These are phyloP conservation scores for Uloborus diversus DNA, from an alignment of 1,140 invertebrate species.

Conservation along the genomic window DNA sequence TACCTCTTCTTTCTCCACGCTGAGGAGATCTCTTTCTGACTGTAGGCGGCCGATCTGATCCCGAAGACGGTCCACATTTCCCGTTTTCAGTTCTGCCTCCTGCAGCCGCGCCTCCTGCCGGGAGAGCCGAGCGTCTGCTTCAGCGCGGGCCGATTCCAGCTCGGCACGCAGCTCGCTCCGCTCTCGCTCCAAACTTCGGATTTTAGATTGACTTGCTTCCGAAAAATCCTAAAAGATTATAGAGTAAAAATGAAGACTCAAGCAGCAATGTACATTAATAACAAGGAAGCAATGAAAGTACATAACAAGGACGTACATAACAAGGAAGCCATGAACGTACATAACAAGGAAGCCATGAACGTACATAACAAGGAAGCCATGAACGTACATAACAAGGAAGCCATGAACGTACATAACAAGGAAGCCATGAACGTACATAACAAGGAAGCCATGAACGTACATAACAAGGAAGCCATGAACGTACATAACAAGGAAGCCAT, in stretches of 20 bases:
- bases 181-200: conserved; percentile 2
- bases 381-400: no score
- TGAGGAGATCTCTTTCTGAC: conserved; percentile 20
- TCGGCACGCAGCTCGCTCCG: background rate
- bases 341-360: no score
- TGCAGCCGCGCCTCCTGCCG: conserved; percentile 26
- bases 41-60: conserved; percentile 29
- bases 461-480: no score
- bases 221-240: background rate
- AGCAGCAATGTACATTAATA: background rate
- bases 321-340: background rate
- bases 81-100: conserved; percentile 12
- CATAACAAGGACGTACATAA: no score
- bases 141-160: conserved; percentile 21
- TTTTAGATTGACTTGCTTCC: background rate
- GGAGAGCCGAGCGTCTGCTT: conserved; percentile 11
- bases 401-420: no score
- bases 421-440: no score
- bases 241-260: background rate
- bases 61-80: background rate
- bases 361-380: no score
- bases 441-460: background rate
- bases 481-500: no score
- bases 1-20: conserved; percentile 43
- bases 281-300: background rate